Base-by-base conservation (phyloP, 2,797 vertebrate species). In the Novumbra hubbsi region DNA sequence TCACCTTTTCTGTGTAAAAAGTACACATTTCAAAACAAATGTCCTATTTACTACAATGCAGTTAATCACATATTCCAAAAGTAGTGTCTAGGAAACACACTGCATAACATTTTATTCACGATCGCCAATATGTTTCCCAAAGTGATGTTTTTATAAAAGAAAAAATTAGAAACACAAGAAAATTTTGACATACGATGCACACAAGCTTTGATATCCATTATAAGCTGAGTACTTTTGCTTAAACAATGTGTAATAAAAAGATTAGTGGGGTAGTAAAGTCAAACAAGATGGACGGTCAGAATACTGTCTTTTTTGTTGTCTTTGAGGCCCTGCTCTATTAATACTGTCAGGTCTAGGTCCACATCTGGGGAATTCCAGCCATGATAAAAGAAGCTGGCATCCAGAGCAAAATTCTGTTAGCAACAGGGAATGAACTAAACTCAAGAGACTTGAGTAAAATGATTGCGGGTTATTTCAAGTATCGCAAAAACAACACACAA, bases 391-490 rank as follows among this genome's bases (percentile, higher is more conserved):
- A 82, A 50, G 32, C 78, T 78, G 48, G 74, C 82, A 50, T 83
- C 17, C 27, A n/a, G n/a, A 60, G 55, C 38, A 17, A 17, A 16
- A 82, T 24, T 71, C 78, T 83, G 87, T 81, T 87, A 87, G 88
- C 87, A 87, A 75, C 55, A 75, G 72, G 19, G 75, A 76, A 72
- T 19, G 65, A 89, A 82, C 71, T 74, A 11, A 75, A 78, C 80
- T 75, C 69, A 1, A 68, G 85, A 84, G 87, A 86, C 76, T 17
- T 24, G 21, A 62, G 30, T 81, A 65, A 84, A 88, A 88, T 88
- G 79, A 88, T 85, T n/a, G n/a, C n/a, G n/a, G n/a, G n/a, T n/a
- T 82, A 87, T 84, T 87, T 88, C 85, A 87, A 85, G 89, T 83
- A 27, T 84, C 88, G 83, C 88, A 83, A 83, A 79, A 87, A 83